These are phyloP conservation scores for Thaleichthys pacificus DNA, from an alignment of 2,797 vertebrate genomes.

Conservation along the genomic window DNA sequence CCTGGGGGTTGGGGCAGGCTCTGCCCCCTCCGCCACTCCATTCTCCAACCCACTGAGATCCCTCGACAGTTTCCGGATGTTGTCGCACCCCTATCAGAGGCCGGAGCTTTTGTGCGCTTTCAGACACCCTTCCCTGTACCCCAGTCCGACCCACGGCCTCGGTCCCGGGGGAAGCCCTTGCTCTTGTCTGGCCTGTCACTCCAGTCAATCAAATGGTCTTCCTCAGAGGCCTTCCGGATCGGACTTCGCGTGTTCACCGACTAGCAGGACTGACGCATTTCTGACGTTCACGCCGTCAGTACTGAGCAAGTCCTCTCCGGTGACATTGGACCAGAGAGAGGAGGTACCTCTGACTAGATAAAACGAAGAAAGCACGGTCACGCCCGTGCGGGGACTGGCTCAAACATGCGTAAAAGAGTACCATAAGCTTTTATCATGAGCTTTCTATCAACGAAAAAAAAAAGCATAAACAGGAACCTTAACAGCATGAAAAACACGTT, in stretches of 20 bases:
- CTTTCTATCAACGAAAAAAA: slow-evolving; percentile 18
- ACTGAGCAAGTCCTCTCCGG: slow-evolving; percentile 91
- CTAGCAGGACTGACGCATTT: slow-evolving; percentile 94
- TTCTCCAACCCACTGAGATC: slow-evolving; percentile 91
- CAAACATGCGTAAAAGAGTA: not conserved
- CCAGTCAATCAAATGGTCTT: slow-evolving; percentile 82
- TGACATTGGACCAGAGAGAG: slow-evolving; percentile 94
- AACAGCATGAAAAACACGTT: slow-evolving; percentile 52
- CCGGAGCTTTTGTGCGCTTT: slow-evolving; percentile 97
- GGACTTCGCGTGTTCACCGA: slow-evolving; percentile 92
- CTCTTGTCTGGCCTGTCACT: slow-evolving; percentile 92
- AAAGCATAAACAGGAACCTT: slow-evolving; percentile 45
- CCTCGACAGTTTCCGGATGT: slow-evolving; percentile 93
- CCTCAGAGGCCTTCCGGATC: slow-evolving; percentile 82
- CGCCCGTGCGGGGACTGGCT: slow-evolving; percentile 9
- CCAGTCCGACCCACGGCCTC: slow-evolving; percentile 85
- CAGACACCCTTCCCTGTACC: slow-evolving; percentile 92
- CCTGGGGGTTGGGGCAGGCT: slow-evolving; percentile 82
- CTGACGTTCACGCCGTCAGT: slow-evolving; percentile 95
- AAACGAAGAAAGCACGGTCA: slow-evolving; percentile 49
- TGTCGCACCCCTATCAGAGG: slow-evolving; percentile 93
- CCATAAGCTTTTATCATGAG: slow-evolving; percentile 39
- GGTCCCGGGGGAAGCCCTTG: slow-evolving; percentile 84
- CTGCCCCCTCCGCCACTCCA: slow-evolving; percentile 79
- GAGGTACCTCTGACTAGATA: slow-evolving; percentile 98